Evolutionary conservation across 2,113 vertebrate genomes (phyloP), one percentile per base, ranked within the genome.

Genomic region (Pangasianodon hypophthalmus): DNA sequence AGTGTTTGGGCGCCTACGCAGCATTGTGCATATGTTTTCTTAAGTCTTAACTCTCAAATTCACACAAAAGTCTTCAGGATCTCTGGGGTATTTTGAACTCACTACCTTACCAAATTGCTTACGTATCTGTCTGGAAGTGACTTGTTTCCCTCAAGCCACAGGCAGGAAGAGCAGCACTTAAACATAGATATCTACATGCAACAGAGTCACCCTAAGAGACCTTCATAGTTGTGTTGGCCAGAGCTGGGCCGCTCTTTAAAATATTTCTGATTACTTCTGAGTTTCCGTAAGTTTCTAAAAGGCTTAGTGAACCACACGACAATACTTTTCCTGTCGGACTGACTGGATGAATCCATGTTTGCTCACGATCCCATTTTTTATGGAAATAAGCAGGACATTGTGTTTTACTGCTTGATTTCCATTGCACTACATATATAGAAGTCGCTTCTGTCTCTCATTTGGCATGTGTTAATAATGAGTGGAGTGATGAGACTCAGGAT

Each of bases 381-480:
- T 64, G 54, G 19, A 79, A 54, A 79, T 62, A 24, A 85, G 29
- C 16, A 52, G 32, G 71, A 58, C 52, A 32, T 26, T 41, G 69
- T 85, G 50, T 67, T 77, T 11, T 44, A 69, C 73, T 56, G 9
- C 85, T 26, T 64, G 37, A 58, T 85, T 88, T 46, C 37, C 32
- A 9, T 67, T 86, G 13, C 2, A 11, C 50, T 84, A 50, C 84
- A 80, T 4, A 18, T 10, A 62, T 69, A 29, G 19, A 37, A 52
- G 62, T 54, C 58, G 1, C 75, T 56, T 71, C 84, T 86, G 89
- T 62, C 48, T 82, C 67, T 73, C 6, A 77, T 86, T 86, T 92
- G 91, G 91, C 91, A 92, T 86, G 69, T 87, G 91, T 88, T 92
- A 92, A 90, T 89, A 90, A 90, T 67, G 84, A 87, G 91, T 46